Base-by-base conservation (phyloP, 2,888 invertebrate species). In the Apodemia duryi region DNA sequence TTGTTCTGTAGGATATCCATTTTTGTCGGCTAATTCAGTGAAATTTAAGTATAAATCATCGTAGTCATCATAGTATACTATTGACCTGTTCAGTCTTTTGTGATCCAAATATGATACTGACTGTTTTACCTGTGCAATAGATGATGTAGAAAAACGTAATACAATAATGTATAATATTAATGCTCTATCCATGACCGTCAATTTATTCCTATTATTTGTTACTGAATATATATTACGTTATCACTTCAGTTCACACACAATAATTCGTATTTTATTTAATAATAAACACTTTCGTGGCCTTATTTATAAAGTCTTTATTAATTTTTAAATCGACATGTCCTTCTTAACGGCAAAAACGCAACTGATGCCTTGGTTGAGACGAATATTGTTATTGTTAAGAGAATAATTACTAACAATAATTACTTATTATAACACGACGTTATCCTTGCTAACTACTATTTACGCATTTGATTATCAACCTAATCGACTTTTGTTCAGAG, bases 251-350 rank as follows among this genome's bases (percentile, higher is more conserved):
- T 29, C 10, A 54, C 29, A 28, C 29, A 54, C 61, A 7, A 35
- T 21, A 38, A 38, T 7, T 38, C 7, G 6, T 38, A 7, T 38
- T 38, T 38, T 7, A 32, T 9, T 9, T 2, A 10, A 73, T 75
- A 79, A 83, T 85, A 88, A 87, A 86, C 75, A 81, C 80, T 73
- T 69, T 76, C 73, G 75, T 81, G 88, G 86, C 90, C 90, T 89
- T 77, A 80, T 73, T 29, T 69, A 77, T 77, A 80, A 84, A 85
- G 80, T 75, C 82, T 82, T 72, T 38, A 38, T 38, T 38, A 38
- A 38, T 38, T 54, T 32, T 57, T 9, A 57, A 54, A 32, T 4
- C 6, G 57, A 57, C 32, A 32, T 29, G 11, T 29, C 13, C 57
- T 29, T 57, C 57, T 5, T 10, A 32, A 9, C 10, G 29, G 6